Evolutionary conservation across 2,888 invertebrate genomes (phyloP).

Genomic region (Petrolisthes manimaculis): DNA sequence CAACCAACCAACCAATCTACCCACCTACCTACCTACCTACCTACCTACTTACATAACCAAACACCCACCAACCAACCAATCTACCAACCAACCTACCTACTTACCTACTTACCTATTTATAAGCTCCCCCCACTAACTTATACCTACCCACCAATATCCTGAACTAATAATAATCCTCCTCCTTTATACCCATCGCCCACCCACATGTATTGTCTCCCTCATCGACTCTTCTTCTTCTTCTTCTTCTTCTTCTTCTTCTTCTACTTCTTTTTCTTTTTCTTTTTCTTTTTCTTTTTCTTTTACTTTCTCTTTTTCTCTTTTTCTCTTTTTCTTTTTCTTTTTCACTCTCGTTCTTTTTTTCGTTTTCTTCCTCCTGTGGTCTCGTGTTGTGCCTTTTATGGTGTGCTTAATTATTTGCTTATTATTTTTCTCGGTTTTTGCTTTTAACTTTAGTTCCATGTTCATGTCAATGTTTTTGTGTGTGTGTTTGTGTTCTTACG

Average conservation of each 20-base stretch:
- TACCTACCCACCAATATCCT: no score
- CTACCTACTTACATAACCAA: no score
- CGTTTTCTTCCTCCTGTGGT: neutral
- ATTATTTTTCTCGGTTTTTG: neutral
- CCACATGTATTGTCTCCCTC: no score
- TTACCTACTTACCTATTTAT: no score
- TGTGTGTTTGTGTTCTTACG: slow-evolving; percentile 12
- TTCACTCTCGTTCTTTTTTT: slow-evolving; percentile 10
- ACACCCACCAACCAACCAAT: no score
- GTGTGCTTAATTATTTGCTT: neutral
- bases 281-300: neutral
- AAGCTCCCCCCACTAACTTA: no score
- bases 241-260: neutral
- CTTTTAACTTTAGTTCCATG: neutral
- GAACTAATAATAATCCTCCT: no score
- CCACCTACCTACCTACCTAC: no score
- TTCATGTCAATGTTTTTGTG: neutral
- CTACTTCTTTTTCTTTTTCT: neutral
- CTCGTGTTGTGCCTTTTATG: neutral
- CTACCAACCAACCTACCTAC: no score
- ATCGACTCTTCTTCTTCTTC: neutral
- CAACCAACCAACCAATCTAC: no score
- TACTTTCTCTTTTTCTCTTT: slow-evolving; percentile 27
- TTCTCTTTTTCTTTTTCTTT: slow-evolving; percentile 12
- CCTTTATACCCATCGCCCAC: no score